Base-by-base conservation (phyloP, 2,888 invertebrate genomes). In the Drosophila neotestacea region DNA sequence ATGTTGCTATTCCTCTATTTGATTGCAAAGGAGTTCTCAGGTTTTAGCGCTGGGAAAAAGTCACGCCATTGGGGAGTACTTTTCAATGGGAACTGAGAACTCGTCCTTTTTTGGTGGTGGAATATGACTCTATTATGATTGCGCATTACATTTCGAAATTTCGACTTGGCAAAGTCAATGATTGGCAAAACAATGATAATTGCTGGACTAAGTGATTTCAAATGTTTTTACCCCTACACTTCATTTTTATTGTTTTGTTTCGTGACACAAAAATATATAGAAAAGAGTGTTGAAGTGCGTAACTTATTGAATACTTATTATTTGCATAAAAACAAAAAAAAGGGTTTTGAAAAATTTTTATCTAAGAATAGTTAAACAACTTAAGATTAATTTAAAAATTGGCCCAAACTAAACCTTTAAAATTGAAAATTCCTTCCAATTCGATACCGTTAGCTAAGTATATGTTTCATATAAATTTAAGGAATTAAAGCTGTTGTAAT, bases 21-120 rank as follows among this genome's bases (percentile, higher is more conserved):
- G 85, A 86, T 81, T 81, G 84, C 39, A 67, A 68, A 73, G 81
- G 86, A 67, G 42, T 30, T 13, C 70, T 64, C 74, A 77, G 77
- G 77, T 77, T 58, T 67, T 67, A 47, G 13, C 39, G 36, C 64
- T 73, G 83, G 66, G 65, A 69, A 66, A 16, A 32, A 30, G 22
- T 56, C 28, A 39, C 5, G 9, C n/a, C 36, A 1, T 16, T n/a
- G n/a, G 39, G n/a, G 36, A 44, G 44, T 16, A 30, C n/a, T 16
- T 48, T 32, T n/a, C 36, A 51, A 10, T 55, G 41, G 56, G 36
- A 54, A 36, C 27, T n/a, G 22, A 28, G 22, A 22, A 22, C 22
- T 22, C 22, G 22, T 0, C 22, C 34, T 4, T 4, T 59, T 36
- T 64, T 22, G 78, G 74, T 70, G 78, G 78, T 77, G 74, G 70